Evolutionary conservation across 2,113 vertebrate genomes (phyloP).

Genomic region (Cervus canadensis): DNA sequence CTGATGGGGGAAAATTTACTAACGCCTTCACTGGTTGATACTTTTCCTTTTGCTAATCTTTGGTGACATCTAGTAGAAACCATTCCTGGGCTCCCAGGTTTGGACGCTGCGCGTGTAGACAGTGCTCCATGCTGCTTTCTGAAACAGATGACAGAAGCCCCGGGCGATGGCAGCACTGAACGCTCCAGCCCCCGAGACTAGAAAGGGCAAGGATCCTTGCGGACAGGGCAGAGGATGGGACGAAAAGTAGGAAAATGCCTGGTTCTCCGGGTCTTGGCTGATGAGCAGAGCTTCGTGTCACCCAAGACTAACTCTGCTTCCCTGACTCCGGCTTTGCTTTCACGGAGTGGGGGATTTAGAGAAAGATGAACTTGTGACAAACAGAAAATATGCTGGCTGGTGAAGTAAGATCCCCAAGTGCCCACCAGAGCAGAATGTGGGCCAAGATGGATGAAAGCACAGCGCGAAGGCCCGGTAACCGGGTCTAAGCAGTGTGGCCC

Average conservation of each 20-base stretch:
- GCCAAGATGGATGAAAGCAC: neutral
- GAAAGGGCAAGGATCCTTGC: neutral
- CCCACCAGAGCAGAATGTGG: neutral
- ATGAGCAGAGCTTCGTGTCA: neutral
- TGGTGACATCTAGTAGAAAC: slow-evolving; percentile 74
- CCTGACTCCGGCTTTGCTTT: neutral
- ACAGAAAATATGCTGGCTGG: neutral
- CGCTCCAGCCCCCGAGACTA: neutral
- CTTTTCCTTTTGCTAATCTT: slow-evolving; percentile 76
- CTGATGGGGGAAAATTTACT: slow-evolving; percentile 72
- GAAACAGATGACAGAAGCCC: slow-evolving; percentile 58
- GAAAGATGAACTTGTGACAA: neutral
- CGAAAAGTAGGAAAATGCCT: neutral
- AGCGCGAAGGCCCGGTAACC: neutral
- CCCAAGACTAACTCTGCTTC: neutral
- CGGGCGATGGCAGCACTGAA: neutral
- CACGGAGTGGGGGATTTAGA: neutral
- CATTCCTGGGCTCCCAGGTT: slow-evolving; percentile 77
- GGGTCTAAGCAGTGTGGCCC: neutral
- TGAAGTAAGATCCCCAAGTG: neutral
- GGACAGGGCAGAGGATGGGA: neutral
- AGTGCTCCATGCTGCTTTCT: slow-evolving; percentile 84
- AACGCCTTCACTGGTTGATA: slow-evolving; percentile 67
- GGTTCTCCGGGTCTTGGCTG: neutral
- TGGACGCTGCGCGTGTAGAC: slow-evolving; percentile 81